Percentiles rank a stretch among this genome's conserved stretches.
phyloP scores from a whole-genome alignment of 2,797 vertebrate species.

The Sparidentex hasta region DNA sequence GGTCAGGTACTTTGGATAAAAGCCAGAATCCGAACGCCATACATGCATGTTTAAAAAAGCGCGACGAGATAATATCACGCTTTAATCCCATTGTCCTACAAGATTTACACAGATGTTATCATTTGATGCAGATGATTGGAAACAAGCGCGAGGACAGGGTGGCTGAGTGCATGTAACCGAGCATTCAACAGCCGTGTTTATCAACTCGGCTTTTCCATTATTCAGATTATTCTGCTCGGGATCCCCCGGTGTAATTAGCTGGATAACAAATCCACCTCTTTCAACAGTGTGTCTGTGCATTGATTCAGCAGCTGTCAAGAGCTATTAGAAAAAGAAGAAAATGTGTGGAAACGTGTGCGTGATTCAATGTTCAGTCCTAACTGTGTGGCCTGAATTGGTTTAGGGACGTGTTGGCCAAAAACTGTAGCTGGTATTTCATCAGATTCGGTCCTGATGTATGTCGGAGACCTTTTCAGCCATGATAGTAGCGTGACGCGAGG shows the following conservation, averaged over 20 bases:
- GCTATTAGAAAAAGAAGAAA: conserved; percentile 25
- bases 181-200: conserved; percentile 63
- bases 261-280: conserved; percentile 66
- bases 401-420: neutral
- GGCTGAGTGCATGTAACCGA: conserved; percentile 39
- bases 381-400: neutral
- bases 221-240: conserved; percentile 72
- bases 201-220: conserved; percentile 66
- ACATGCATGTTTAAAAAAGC: conserved; percentile 26
- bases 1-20: conserved; percentile 16
- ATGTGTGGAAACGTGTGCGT: conserved; percentile 13
- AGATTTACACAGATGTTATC: conserved; percentile 61
- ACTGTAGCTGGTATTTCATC: neutral
- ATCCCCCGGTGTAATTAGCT: conserved; percentile 68
- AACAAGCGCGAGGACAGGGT: conserved; percentile 34
- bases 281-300: conserved; percentile 30
- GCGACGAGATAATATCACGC: conserved; percentile 30
- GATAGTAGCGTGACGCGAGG: too few relatives aligned
- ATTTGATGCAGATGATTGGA: conserved; percentile 46
- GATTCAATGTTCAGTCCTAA: conserved; percentile 22
- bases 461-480: neutral
- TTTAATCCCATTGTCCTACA: conserved; percentile 60
- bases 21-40: conserved; percentile 7
- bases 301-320: conserved; percentile 50
- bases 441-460: neutral